Evolutionary conservation across 2,113 vertebrate species (phyloP).

Genomic region (Poecile atricapillus): DNA sequence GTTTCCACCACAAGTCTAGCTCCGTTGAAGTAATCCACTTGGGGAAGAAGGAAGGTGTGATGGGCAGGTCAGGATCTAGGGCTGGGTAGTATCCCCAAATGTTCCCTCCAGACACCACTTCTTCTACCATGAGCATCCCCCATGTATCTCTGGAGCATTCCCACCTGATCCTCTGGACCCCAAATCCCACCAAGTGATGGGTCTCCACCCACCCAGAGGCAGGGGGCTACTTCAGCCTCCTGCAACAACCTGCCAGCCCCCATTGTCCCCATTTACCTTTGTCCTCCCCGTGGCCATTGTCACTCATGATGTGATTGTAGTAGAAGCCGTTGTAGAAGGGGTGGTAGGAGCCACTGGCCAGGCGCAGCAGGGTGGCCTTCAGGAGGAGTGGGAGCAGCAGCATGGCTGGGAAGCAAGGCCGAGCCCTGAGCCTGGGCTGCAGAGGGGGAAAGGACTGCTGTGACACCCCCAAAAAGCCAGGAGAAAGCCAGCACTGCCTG

Average conservation of each 20-base stretch:
- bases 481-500: neutral
- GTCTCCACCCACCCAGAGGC: neutral
- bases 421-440: neutral
- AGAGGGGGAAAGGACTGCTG: neutral
- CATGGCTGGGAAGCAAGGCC: neutral
- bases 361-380: conserved; percentile 53
- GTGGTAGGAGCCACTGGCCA: conserved; percentile 3
- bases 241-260: too few relatives aligned
- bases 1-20: conserved; percentile 84
- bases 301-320: conserved; percentile 78
- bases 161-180: accelerated
- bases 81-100: neutral
- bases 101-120: neutral
- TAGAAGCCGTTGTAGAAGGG: conserved; percentile 86
- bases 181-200: neutral
- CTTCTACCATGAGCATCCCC: neutral
- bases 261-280: conserved; percentile 50
- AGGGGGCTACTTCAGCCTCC: neutral
- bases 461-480: neutral
- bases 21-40: conserved; percentile 75
- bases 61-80: neutral
- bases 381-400: conserved; percentile 32
- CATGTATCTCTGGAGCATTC: neutral
- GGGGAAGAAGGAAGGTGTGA: neutral
- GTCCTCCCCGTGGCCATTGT: conserved; percentile 60